Conservation (phyloP, 2,797 vertebrate species). For the Tarsius wallacei region DNA sequence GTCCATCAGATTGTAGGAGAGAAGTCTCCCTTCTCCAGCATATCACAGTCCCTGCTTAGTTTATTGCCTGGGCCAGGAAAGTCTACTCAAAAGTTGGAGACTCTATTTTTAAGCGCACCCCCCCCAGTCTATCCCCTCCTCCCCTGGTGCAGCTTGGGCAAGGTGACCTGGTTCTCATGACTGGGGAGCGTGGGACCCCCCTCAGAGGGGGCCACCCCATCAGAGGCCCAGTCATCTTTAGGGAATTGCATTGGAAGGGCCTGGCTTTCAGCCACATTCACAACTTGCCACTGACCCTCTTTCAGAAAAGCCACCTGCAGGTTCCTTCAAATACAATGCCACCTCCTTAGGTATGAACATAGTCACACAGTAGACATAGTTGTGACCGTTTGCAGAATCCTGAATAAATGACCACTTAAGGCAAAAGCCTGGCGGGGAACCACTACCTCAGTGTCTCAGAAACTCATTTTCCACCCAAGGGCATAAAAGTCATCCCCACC, state of each 20-base stretch:
- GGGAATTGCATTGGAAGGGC: neutral
- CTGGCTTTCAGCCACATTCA: neutral
- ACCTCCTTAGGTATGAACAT: neutral
- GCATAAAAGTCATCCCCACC: neutral
- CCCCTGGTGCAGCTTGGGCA: neutral
- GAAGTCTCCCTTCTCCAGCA: neutral
- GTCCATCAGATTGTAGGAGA: neutral
- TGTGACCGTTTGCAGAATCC: neutral
- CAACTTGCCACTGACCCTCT: neutral
- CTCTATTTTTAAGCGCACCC: neutral
- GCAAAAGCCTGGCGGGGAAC: neutral
- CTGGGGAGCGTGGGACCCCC: neutral
- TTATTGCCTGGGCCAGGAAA: neutral
- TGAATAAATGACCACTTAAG: slow-evolving; percentile 16
- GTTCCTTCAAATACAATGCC: neutral
- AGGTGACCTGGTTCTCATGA: neutral
- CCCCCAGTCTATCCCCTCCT: too few relatives aligned
- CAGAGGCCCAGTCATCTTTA: neutral
- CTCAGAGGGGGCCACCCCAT: neutral
- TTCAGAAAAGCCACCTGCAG: neutral
- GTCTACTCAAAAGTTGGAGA: neutral
- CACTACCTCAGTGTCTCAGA: neutral
- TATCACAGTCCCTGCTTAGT: neutral
- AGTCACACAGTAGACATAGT: neutral
- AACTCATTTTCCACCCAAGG: neutral